Conservation (phyloP, 2,888 invertebrate species). For the Coronaproctus castanopsis region DNA sequence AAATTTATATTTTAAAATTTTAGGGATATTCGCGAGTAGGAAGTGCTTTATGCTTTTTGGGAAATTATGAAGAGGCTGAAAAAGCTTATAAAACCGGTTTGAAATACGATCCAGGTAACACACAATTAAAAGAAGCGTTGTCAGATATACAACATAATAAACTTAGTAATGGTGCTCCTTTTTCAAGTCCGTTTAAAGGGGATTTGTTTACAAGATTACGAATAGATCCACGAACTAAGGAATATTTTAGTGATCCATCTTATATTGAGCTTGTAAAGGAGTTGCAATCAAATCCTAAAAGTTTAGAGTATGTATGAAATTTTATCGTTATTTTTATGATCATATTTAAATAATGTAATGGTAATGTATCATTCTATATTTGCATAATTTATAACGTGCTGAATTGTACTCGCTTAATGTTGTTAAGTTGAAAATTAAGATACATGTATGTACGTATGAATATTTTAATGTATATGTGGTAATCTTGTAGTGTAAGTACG, state of each 20-base stretch:
- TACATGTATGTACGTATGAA: neutral
- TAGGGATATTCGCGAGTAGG: constrained; percentile 67
- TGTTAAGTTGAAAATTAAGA: neutral
- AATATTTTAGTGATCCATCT: constrained; percentile 50
- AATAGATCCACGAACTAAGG: constrained; percentile 45
- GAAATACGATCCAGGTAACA: constrained; percentile 47
- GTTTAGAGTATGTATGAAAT: constrained; percentile 18
- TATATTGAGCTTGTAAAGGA: constrained; percentile 39
- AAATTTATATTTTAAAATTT: constrained; percentile 11
- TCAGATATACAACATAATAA: constrained; percentile 34
- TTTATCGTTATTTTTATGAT: too few species aligned
- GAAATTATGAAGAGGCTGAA: constrained; percentile 51
- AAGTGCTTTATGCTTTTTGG: constrained; percentile 57
- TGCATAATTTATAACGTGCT: too few species aligned
- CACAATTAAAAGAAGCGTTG: constrained; percentile 44
- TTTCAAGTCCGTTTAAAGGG: constrained; percentile 23
- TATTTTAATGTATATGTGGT: neutral
- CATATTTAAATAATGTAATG: too few species aligned
- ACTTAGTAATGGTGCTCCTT: neutral
- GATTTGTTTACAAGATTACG: constrained; percentile 39
- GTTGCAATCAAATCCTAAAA: constrained; percentile 21
- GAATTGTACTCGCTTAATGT: neutral
- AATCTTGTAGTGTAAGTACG: too few species aligned
- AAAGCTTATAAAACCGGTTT: constrained; percentile 54
- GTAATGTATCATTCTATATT: too few species aligned